Conservation (phyloP, 1,140 invertebrate species). For the Pogonomyrmex californicus region DNA sequence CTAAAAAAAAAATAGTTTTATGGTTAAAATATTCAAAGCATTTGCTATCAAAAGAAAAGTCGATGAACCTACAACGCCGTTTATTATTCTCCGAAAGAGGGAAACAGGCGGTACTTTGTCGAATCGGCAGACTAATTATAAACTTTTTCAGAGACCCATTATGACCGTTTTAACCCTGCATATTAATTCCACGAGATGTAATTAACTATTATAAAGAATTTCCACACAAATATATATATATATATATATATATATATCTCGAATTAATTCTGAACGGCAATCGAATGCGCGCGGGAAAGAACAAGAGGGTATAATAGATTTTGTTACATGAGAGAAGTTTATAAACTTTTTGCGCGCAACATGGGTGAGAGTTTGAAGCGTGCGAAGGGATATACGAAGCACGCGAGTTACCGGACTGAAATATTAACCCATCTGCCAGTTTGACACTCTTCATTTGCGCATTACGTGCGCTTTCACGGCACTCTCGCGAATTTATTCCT, state of each 20-base stretch:
- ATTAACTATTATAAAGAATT: conserved; percentile 24
- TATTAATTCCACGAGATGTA: conserved; percentile 27
- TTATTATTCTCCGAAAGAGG: conserved; percentile 14
- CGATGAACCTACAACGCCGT: not conserved
- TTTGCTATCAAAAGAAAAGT: not conserved
- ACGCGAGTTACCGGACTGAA: conserved; percentile 39
- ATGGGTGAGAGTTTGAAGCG: conserved; percentile 3
- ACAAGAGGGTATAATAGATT: not conserved
- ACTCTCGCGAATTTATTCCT: conserved; percentile 36
- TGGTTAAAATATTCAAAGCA: not conserved
- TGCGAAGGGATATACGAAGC: conserved; percentile 22
- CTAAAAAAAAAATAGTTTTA: not conserved
- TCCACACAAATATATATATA: not conserved
- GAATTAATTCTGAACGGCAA: not conserved
- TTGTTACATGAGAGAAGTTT: conserved; percentile 22
- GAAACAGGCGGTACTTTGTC: not conserved
- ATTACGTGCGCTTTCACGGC: conserved; percentile 24
- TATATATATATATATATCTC: not conserved
- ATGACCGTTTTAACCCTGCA: not conserved
- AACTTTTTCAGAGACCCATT: conserved; percentile 15
- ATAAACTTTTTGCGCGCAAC: not conserved
- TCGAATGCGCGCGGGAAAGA: not conserved
- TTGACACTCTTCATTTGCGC: conserved; percentile 50
- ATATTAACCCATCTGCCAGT: conserved; percentile 35
- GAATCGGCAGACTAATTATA: conserved; percentile 27